Conservation (phyloP, 2,113 vertebrate genomes). For the Delphinus delphis region DNA sequence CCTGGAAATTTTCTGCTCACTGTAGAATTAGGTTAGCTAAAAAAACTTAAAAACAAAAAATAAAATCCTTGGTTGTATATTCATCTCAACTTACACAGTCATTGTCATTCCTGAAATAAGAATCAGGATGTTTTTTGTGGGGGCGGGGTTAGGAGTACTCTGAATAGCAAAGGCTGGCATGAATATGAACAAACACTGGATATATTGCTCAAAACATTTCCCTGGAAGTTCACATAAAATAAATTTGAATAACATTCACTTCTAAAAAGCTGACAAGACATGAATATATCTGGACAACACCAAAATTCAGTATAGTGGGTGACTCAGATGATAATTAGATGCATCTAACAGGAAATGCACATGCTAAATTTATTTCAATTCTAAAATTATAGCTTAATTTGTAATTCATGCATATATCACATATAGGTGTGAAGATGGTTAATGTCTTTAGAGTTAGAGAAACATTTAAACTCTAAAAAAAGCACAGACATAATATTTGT, state of each 20-base stretch:
- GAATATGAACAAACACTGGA: not conserved
- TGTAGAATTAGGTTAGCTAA: not conserved
- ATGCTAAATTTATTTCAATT: slow-evolving; percentile 5
- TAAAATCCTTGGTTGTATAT: not conserved
- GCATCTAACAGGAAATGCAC: not conserved
- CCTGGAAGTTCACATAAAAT: slow-evolving; percentile 6
- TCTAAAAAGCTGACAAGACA: not conserved
- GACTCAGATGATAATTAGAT: not conserved
- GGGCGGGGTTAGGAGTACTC: not conserved
- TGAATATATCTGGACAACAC: not conserved
- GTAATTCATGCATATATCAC: not conserved
- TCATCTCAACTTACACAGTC: not conserved
- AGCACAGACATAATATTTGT: not conserved
- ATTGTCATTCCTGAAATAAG: not conserved
- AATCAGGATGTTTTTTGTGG: not conserved
- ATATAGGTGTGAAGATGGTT: not conserved
- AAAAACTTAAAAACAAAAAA: not conserved
- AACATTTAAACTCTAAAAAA: not conserved
- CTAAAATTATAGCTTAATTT: slow-evolving; percentile 15
- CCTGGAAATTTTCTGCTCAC: not conserved
- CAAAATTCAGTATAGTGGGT: not conserved
- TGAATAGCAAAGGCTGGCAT: not conserved
- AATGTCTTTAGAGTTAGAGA: not conserved
- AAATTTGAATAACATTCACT: not conserved
- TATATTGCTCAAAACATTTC: not conserved